Evolutionary conservation across 2,797 vertebrate species (phyloP), one percentile per base, ranked within the genome.

Genomic region (Ceryle rudis): DNA sequence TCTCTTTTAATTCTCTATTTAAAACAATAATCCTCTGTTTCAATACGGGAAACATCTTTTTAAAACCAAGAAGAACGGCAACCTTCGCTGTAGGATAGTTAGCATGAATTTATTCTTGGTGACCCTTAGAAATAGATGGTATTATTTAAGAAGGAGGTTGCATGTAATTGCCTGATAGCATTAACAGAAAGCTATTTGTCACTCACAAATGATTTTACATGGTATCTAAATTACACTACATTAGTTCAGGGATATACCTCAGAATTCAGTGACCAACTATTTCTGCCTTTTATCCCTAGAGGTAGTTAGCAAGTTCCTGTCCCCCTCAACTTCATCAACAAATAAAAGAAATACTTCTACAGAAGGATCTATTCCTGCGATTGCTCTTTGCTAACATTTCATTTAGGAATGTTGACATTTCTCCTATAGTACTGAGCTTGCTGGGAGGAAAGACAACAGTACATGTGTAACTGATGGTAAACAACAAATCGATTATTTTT

Each of bases 391-490:
- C 55, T 84, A 88, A 79, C 87, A 11, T 84, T 91, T 94, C 70
- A 29, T 55, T 94, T 51, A 33, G 85, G 46, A 79, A 25, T 19
- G 37, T 41, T 88, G 91, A 94, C 91, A 90, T 55, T 91, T 96
- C 61, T 95, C 88, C 95, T 89, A 46, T 83, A 90, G 28, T 17
- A 66, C 86, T 84, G 64, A 66, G 80, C 73, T 79, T 72, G 61
- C 82, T 91, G 74, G 82, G 72, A 89, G 80, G 91, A 93, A 85
- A 86, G 91, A 95, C 94, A 94, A 70, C 3, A 31, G 67, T 60
- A 94, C 61, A 64, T 0, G 11, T 77, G 60, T 81, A 95, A 70
- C 58, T 92, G 72, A 52, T 58, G 29, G 58, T 60, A 75, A 96
- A 85, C 55, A 89, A 79, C 28, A 91, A 66, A 89, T 79, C 5